Percentiles rank a stretch among this genome's conserved stretches.
Evolutionary conservation across 2,113 vertebrate genomes (phyloP).

Genomic region (Burhinus bistriatus): DNA sequence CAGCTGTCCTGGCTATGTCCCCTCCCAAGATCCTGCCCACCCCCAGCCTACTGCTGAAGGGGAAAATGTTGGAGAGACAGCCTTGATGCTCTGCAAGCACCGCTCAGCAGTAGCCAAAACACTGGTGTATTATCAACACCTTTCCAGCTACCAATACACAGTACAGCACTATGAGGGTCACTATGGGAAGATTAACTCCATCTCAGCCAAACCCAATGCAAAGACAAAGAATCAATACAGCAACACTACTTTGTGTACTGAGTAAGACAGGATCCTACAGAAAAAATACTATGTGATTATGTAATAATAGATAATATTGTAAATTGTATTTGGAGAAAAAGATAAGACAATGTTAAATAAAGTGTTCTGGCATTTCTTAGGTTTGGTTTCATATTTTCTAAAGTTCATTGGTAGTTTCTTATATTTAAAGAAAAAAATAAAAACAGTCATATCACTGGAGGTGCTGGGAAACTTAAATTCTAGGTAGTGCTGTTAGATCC

Average conservation of each 20-base stretch:
- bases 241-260: accelerated
- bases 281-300: neutral
- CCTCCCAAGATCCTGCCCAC: neutral
- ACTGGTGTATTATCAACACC: neutral
- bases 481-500: neutral
- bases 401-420: accelerated
- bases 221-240: neutral
- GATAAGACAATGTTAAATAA: neutral
- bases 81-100: neutral
- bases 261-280: neutral
- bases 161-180: neutral
- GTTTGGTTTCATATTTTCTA: neutral
- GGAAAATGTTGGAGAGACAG: neutral
- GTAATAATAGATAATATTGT: neutral
- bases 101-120: neutral
- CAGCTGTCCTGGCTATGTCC: neutral
- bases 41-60: neutral
- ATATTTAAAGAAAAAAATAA: neutral
- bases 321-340: neutral
- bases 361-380: neutral
- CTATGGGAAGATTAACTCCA: neutral
- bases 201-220: neutral
- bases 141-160: neutral
- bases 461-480: neutral
- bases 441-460: neutral